Evolutionary conservation across 1,140 invertebrate species (phyloP), one percentile per base, ranked within the genome.

Genomic region (Sinonovacula constricta): DNA sequence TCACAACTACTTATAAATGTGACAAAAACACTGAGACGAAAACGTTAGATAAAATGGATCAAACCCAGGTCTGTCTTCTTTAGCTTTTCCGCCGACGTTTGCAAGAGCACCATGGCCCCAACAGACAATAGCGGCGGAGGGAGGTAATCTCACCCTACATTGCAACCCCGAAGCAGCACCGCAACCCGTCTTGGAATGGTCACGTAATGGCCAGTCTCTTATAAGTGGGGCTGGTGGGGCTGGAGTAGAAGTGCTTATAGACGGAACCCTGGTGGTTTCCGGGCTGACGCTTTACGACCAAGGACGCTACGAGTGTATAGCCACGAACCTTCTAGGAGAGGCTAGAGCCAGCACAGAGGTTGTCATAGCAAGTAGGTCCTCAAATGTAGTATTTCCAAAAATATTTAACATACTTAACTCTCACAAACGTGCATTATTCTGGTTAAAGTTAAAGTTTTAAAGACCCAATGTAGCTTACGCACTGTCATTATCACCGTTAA

Each of bases 91-190:
- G 86, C 97, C 97, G 33, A 95, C 95, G 3, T 99, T 99, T 89
- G 95, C 95, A 80, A 98, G 98, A 90, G 92, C 93, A 57, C 97
- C 97, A 2, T 90, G 99, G 39, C 95, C 97, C 88, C 92, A 94
- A 0, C 96, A 97, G 91, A 96, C 95, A 18, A 97, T 97, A 91
- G 97, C 96, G 0, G 95, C 96, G 0, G 95, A 97, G 90, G 94
- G 94, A 78, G 96, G 96, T 54, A 98, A 98, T 91, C 94, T 96
- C 0, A 98, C 97, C 0, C 95, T 99, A 59, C 93, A 94, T 57
- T 99, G 97, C 90, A 94, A 96, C 86, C 97, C 97, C 0, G 97
- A 99, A 92, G 97, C 96, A n/a, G 97, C 97, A 4, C 97, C 98
- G 0, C 93, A 93, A 83, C 96, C 97, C 0, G 94, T 94, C 83